Evolutionary conservation across 2,113 vertebrate genomes (phyloP).

Genomic region (Syrrhaptes paradoxus): DNA sequence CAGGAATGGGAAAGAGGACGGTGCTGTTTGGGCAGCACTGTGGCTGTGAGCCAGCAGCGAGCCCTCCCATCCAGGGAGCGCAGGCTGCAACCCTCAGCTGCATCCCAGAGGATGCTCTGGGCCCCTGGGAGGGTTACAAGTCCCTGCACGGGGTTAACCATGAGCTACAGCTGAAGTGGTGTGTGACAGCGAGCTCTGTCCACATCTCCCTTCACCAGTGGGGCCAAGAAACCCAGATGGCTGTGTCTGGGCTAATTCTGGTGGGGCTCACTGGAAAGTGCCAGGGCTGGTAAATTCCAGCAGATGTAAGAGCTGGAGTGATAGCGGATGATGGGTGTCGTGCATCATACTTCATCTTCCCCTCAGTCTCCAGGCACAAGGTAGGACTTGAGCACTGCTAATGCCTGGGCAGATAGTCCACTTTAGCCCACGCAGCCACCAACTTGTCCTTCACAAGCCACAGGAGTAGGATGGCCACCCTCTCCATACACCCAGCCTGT

Average conservation of each 20-base stretch:
- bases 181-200: background rate
- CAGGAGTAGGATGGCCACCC: background rate
- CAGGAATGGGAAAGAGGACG: background rate
- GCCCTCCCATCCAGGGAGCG: accelerated
- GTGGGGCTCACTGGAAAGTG: accelerated
- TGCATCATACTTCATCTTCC: background rate
- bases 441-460: background rate
- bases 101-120: background rate
- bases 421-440: background rate
- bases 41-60: background rate
- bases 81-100: background rate
- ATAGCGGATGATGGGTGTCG: background rate
- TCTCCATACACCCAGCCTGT: background rate
- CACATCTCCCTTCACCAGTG: background rate
- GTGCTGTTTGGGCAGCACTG: background rate
- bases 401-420: background rate
- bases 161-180: background rate
- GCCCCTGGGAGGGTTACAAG: accelerated
- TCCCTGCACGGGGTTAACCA: accelerated
- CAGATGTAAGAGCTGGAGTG: background rate
- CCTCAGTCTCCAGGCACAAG: background rate
- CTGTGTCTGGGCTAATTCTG: background rate
- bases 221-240: background rate
- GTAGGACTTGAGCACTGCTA: background rate
- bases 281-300: background rate